Conservation (phyloP, 2,888 invertebrate genomes). For the Acronicta aceris region DNA sequence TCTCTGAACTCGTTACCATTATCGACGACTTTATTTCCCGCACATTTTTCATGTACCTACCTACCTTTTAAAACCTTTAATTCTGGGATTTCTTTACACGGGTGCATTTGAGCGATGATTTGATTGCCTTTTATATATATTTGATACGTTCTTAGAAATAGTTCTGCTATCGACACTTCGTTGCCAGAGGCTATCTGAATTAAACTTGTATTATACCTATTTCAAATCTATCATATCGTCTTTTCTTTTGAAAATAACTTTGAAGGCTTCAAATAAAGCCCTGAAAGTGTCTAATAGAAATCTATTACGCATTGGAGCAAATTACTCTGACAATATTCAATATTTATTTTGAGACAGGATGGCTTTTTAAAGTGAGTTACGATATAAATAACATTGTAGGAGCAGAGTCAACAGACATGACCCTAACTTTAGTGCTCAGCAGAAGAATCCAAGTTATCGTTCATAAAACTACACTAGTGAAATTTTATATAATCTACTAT, state of each 20-base stretch:
- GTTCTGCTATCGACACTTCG: background rate
- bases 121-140: constrained; percentile 14
- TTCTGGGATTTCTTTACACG: constrained; percentile 18
- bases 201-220: background rate
- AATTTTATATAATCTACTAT: constrained; percentile 37
- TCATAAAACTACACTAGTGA: constrained; percentile 40
- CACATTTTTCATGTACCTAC: constrained; percentile 47
- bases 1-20: constrained; percentile 66
- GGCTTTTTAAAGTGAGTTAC: constrained; percentile 16
- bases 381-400: constrained; percentile 36
- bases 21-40: constrained; percentile 67
- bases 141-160: no score
- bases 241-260: background rate
- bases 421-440: constrained; percentile 28
- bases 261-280: background rate
- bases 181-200: background rate
- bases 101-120: constrained; percentile 8
- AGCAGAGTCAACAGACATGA: constrained; percentile 17
- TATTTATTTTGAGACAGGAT: constrained; percentile 1
- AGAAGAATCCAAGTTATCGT: constrained; percentile 46
- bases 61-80: constrained; percentile 50
- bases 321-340: background rate
- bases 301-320: background rate
- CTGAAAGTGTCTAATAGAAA: background rate
- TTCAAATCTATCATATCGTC: background rate